These are phyloP conservation scores for Hermetia illucens DNA, from an alignment of 1,140 invertebrate species.

Conservation along the genomic window DNA sequence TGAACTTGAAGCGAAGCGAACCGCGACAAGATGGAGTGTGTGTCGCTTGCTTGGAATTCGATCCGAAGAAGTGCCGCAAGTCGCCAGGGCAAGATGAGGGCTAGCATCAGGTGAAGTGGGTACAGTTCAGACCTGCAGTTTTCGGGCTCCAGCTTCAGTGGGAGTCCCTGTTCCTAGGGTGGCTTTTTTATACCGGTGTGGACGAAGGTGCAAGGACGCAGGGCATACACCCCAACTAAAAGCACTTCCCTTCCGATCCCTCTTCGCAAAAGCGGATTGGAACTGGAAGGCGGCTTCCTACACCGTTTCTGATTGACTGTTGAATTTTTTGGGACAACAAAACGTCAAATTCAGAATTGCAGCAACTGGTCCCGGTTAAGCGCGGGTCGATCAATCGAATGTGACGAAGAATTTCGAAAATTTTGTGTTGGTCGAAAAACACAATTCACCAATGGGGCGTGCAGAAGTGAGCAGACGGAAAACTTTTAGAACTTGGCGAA, in stretches of 20 bases:
- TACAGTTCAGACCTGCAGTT: background rate
- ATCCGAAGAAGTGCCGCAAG: background rate
- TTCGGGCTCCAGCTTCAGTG: background rate
- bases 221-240: too few relatives aligned
- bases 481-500: background rate
- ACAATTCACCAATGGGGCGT: background rate
- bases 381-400: background rate
- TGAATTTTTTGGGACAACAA: too few relatives aligned
- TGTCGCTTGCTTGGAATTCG: background rate
- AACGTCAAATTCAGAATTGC: too few relatives aligned
- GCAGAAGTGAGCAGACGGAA: background rate
- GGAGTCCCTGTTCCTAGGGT: too few relatives aligned
- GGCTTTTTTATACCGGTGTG: too few relatives aligned
- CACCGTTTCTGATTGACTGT: too few relatives aligned
- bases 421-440: constrained; percentile 1
- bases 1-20: background rate
- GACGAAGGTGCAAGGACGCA: too few relatives aligned
- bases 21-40: background rate
- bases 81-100: background rate
- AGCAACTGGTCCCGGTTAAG: too few relatives aligned
- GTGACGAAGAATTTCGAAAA: background rate
- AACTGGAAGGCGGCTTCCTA: background rate
- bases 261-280: background rate
- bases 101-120: background rate
- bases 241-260: too few relatives aligned